Evolutionary conservation across 1,140 invertebrate species (phyloP).

Genomic region (Psix sp.): DNA sequence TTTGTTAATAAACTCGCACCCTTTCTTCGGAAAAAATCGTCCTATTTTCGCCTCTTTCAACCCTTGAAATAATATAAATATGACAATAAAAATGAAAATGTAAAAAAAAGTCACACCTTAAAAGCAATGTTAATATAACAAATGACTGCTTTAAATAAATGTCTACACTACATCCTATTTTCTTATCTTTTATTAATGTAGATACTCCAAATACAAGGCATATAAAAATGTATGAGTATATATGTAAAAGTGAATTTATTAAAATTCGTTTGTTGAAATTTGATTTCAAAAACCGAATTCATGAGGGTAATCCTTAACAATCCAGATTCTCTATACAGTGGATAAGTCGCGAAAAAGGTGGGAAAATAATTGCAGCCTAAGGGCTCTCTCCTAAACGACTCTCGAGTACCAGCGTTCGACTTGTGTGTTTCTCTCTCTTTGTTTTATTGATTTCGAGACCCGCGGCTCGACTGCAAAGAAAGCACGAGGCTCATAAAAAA

Average conservation of each 20-base stretch:
- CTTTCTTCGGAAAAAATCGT: conserved; percentile 6
- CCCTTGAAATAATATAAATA: not conserved
- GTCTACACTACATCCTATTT: too few species aligned
- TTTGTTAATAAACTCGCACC: conserved; percentile 40
- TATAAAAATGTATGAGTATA: not conserved
- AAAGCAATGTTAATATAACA: too few species aligned
- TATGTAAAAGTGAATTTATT: conserved; percentile 3
- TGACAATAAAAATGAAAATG: too few species aligned
- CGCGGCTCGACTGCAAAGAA: conserved; percentile 33
- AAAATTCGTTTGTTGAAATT: not conserved
- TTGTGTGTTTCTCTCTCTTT: conserved; percentile 41
- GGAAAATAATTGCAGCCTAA: conserved; percentile 53
- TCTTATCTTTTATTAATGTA: too few species aligned
- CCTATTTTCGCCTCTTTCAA: not conserved
- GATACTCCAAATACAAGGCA: not conserved
- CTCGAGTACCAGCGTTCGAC: conserved; percentile 32
- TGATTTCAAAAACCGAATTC: conserved; percentile 1
- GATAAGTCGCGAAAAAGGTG: conserved; percentile 39
- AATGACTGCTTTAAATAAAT: too few species aligned
- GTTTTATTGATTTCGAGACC: conserved; percentile 60
- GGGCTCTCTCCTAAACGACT: conserved; percentile 47
- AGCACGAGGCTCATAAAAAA: conserved; percentile 1
- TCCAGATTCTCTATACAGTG: conserved; percentile 26
- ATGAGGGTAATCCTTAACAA: conserved; percentile 33
- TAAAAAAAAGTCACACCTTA: too few species aligned